phyloP scores from a whole-genome alignment of 2,888 invertebrate species.

The Anoncus sp. region DNA sequence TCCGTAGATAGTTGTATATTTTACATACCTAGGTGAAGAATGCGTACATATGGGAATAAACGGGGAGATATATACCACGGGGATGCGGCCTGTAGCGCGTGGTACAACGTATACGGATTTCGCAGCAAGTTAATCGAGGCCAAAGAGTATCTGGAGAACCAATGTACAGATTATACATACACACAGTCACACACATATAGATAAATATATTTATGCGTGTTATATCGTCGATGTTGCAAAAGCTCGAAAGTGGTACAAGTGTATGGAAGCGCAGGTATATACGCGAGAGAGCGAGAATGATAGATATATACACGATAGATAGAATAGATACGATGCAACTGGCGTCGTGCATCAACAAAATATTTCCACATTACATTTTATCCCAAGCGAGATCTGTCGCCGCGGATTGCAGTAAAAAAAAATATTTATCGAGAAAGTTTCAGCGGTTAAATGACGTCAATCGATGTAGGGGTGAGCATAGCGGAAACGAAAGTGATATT shows the following conservation, averaged over 20 bases:
- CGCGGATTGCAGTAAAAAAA: background rate
- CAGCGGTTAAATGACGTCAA: background rate
- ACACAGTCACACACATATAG: background rate
- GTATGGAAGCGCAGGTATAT: constrained; percentile 3
- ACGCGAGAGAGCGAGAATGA: constrained; percentile 5
- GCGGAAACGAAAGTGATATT: too few species aligned
- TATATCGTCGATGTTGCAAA: constrained; percentile 14
- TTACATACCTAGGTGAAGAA: background rate
- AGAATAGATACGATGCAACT: constrained; percentile 52
- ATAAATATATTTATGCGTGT: constrained; percentile 11
- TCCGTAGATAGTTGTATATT: background rate
- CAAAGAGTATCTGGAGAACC: constrained; percentile 29
- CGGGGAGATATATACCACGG: constrained; percentile 21
- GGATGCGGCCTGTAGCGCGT: constrained; percentile 2
- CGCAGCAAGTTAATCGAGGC: constrained; percentile 44
- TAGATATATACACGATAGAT: too few species aligned
- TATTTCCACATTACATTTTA: constrained; percentile 20
- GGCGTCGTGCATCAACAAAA: constrained; percentile 18
- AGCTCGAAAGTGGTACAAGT: constrained; percentile 35
- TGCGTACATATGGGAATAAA: constrained; percentile 40
- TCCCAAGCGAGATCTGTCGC: background rate
- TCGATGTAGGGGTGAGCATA: too few species aligned
- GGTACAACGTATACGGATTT: constrained; percentile 30
- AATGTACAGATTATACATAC: constrained; percentile 1
- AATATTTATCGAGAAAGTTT: background rate